Evolutionary conservation across 2,888 invertebrate species (phyloP).

Genomic region (Drosophila neotestacea): DNA sequence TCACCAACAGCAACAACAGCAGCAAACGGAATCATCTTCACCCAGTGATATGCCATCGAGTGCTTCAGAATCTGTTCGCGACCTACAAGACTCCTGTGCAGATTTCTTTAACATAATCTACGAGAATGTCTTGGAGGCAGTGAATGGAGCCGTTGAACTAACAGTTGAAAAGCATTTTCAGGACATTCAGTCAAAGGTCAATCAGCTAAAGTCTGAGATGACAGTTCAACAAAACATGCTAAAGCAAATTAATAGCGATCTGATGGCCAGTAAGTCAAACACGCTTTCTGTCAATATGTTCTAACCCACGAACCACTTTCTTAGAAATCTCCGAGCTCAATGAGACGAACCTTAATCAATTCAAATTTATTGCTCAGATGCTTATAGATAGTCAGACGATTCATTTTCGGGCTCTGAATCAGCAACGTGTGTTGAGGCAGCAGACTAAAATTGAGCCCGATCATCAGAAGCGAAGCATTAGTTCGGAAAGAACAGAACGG

Average conservation of each 20-base stretch:
- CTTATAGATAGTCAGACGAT: slow-evolving; percentile 66
- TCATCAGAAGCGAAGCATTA: slow-evolving; percentile 1
- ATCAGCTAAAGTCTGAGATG: slow-evolving; percentile 38
- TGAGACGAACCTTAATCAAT: slow-evolving; percentile 66
- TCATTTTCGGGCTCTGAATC: slow-evolving; percentile 50
- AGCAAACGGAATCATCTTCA: background rate
- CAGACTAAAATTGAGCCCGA: slow-evolving; percentile 17
- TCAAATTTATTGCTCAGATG: slow-evolving; percentile 76
- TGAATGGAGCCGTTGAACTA: slow-evolving; percentile 58
- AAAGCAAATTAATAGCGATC: slow-evolving; percentile 42
- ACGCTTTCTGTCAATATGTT: background rate
- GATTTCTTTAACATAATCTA: slow-evolving; percentile 80
- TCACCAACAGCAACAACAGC: background rate
- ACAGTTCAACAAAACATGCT: slow-evolving; percentile 45
- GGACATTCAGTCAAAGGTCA: slow-evolving; percentile 44
- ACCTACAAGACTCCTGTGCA: slow-evolving; percentile 70
- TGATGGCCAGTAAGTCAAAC: slow-evolving; percentile 63
- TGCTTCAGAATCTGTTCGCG: slow-evolving; percentile 24
- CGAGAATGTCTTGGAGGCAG: slow-evolving; percentile 79
- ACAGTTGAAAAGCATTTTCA: slow-evolving; percentile 57
- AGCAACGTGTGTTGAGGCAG: slow-evolving; percentile 18
- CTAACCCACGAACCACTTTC: too few species aligned
- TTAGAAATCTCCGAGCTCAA: slow-evolving; percentile 58
- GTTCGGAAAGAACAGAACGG: background rate
- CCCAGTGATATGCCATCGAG: background rate